Conservation (phyloP, 2,797 vertebrate species). For the Pogoniulus pusillus region DNA sequence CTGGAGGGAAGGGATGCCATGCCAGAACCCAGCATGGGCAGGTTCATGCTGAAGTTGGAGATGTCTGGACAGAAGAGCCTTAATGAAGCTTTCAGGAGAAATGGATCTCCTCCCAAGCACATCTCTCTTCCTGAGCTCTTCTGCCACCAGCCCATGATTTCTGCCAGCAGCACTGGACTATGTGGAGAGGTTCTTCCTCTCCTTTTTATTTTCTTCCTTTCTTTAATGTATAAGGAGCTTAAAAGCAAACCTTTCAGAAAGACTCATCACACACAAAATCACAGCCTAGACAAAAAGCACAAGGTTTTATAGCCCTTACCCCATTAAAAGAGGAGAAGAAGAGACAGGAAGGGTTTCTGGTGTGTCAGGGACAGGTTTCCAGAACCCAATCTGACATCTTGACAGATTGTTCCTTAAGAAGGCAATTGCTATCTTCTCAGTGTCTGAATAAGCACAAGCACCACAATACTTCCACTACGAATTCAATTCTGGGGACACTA, state of each 20-base stretch:
- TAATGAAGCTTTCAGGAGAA: neutral
- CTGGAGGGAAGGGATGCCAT: no score
- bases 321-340: neutral
- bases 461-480: rapidly evolving
- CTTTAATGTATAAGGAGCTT: neutral
- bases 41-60: neutral
- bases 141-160: neutral
- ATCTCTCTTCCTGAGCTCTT: rapidly evolving
- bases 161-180: neutral
- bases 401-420: neutral
- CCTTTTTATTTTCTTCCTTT: neutral
- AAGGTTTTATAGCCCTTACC: neutral
- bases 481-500: neutral
- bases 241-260: neutral
- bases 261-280: neutral
- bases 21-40: neutral
- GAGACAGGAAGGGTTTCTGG: neutral
- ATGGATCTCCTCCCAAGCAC: neutral
- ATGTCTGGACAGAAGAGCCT: neutral
- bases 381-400: neutral
- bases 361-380: neutral
- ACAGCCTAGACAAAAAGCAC: neutral
- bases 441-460: neutral
- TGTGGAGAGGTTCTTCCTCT: neutral
- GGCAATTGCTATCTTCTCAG: neutral